phyloP scores from a whole-genome alignment of 2,888 invertebrate species.

The Callosobruchus maculatus region DNA sequence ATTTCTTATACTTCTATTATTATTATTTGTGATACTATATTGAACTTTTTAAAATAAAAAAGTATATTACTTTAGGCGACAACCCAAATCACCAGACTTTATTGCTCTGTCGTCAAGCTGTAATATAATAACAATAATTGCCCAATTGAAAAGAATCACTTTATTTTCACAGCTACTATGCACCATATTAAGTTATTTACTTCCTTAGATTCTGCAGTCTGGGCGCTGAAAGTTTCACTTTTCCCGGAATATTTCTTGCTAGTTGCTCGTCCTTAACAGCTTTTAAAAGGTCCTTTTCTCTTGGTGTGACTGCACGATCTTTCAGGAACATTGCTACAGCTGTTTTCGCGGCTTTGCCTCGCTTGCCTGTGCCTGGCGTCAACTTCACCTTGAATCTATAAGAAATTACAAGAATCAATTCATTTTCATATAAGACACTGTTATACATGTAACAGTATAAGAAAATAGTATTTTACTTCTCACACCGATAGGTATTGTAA shows the following conservation, averaged over 20 bases:
- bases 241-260: conserved; percentile 93
- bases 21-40: too few species aligned
- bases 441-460: too few species aligned
- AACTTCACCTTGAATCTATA: conserved; percentile 89
- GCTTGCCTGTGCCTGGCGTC: conserved; percentile 88
- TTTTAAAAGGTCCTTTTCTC: conserved; percentile 88
- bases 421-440: background rate
- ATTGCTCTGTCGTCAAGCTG: too few species aligned
- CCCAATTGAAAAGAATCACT: background rate
- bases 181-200: conserved; percentile 35
- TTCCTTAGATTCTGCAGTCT: conserved; percentile 69
- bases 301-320: conserved; percentile 67
- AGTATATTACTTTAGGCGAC: too few species aligned
- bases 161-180: background rate
- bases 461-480: too few species aligned
- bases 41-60: too few species aligned
- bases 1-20: too few species aligned
- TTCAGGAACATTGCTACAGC: conserved; percentile 85
- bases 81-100: too few species aligned
- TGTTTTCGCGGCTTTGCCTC: conserved; percentile 93
- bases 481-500: too few species aligned
- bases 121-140: background rate
- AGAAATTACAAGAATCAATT: conserved; percentile 17
- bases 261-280: conserved; percentile 90
- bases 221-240: conserved; percentile 91